A percentile compares a stretch with the other conserved stretches of the same genome.
phyloP scores from a whole-genome alignment of 2,888 invertebrate genomes.

The Andricus quercusramuli region DNA sequence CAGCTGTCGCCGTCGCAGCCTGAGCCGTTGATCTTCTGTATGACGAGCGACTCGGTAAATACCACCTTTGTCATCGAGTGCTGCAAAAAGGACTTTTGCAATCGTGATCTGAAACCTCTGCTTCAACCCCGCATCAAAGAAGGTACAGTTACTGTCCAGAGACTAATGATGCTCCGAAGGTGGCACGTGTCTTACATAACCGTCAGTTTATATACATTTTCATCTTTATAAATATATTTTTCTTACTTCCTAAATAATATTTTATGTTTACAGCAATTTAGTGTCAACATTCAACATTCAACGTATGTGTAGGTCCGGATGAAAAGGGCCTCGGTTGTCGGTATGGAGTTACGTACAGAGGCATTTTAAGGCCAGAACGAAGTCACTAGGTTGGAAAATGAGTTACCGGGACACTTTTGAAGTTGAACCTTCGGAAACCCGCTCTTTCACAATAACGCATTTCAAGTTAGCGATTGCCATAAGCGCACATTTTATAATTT shows the following conservation, averaged over 20 bases:
- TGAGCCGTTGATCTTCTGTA: conserved; percentile 91
- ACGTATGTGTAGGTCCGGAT: not conserved
- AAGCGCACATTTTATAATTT: no score
- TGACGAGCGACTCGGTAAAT: conserved; percentile 87
- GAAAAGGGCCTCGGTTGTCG: no score
- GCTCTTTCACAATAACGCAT: no score
- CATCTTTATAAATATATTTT: conserved; percentile 38
- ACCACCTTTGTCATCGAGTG: conserved; percentile 89
- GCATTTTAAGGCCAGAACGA: no score
- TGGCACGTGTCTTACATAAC: conserved; percentile 65
- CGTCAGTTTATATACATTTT: conserved; percentile 50
- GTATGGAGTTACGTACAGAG: no score
- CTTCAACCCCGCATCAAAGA: conserved; percentile 83
- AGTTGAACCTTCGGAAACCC: no score
- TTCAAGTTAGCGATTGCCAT: no score
- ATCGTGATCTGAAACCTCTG: conserved; percentile 85
- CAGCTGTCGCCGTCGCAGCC: conserved; percentile 85
- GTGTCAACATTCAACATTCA: no score
- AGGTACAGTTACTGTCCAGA: conserved; percentile 81
- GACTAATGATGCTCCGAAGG: conserved; percentile 57
- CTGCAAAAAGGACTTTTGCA: conserved; percentile 91
- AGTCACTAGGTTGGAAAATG: no score
- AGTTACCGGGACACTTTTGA: no score
- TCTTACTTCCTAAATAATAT: not conserved
- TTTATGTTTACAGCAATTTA: no score